A percentile compares a stretch with the other conserved stretches of the same genome.
Evolutionary conservation across 2,797 vertebrate species (phyloP).

Genomic region (Rhinichthys osculus): DNA sequence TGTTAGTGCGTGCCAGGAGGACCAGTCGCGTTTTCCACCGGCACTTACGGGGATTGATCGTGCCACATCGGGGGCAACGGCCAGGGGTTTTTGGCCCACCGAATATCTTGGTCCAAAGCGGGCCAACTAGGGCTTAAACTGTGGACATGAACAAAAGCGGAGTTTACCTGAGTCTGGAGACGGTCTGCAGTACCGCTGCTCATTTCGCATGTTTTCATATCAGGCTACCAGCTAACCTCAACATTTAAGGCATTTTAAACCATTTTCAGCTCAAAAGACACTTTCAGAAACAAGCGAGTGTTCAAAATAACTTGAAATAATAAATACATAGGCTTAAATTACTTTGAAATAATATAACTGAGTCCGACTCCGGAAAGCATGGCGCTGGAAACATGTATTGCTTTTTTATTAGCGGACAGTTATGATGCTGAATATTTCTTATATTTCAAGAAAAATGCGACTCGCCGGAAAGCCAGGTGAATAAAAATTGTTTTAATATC

Average conservation of each 20-base stretch:
- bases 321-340: neutral
- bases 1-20: neutral
- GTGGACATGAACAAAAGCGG: neutral
- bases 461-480: slow-evolving; percentile 28
- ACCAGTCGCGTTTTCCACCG: neutral
- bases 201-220: neutral
- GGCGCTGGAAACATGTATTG: slow-evolving; percentile 52
- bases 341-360: neutral
- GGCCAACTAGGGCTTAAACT: neutral
- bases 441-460: neutral
- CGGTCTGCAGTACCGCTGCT: neutral
- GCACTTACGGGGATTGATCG: neutral
- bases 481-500: neutral
- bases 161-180: neutral
- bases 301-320: neutral
- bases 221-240: neutral
- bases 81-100: neutral
- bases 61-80: neutral
- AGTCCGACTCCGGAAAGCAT: slow-evolving; percentile 20
- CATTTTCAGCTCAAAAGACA: too few species aligned
- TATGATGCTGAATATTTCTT: slow-evolving; percentile 52
- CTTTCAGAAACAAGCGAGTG: neutral
- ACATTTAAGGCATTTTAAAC: neutral
- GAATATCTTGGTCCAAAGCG: neutral
- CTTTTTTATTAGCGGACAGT: slow-evolving; percentile 62